A percentile compares a stretch with the other conserved stretches of the same genome.
phyloP scores from a whole-genome alignment of 2,797 vertebrate species.

The Chanos chanos region DNA sequence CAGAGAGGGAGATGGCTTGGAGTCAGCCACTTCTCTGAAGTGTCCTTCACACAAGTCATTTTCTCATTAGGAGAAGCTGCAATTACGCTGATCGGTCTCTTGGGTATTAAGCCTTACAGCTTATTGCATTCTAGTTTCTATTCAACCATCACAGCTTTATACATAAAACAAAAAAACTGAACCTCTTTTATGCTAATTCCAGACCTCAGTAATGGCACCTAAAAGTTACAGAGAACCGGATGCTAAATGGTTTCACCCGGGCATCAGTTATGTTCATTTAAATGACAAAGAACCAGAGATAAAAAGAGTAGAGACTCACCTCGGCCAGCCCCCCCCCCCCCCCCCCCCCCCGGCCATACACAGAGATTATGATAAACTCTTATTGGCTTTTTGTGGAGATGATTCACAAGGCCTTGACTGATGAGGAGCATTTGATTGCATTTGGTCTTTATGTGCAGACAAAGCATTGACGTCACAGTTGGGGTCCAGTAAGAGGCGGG shows the following conservation, averaged over 20 bases:
- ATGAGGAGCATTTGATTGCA: slow-evolving; percentile 30
- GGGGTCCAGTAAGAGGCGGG: background rate
- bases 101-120: too few relatives aligned
- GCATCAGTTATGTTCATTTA: too few relatives aligned
- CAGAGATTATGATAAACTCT: background rate
- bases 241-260: too few relatives aligned
- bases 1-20: background rate
- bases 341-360: background rate
- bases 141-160: too few relatives aligned
- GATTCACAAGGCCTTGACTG: slow-evolving; percentile 29
- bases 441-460: slow-evolving; percentile 34
- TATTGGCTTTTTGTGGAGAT: slow-evolving; percentile 15
- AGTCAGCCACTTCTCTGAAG: background rate
- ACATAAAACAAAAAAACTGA: background rate
- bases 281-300: too few relatives aligned
- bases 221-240: too few relatives aligned
- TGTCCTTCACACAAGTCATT: background rate
- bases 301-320: too few relatives aligned
- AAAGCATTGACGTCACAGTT: slow-evolving; percentile 34
- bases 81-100: slow-evolving; percentile 8
- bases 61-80: background rate
- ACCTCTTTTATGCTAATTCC: too few relatives aligned
- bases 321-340: too few relatives aligned
- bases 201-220: too few relatives aligned
- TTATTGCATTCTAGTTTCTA: too few relatives aligned